These are phyloP conservation scores for Papilio polytes DNA, from an alignment of 1,140 invertebrate species.

Conservation along the genomic window DNA sequence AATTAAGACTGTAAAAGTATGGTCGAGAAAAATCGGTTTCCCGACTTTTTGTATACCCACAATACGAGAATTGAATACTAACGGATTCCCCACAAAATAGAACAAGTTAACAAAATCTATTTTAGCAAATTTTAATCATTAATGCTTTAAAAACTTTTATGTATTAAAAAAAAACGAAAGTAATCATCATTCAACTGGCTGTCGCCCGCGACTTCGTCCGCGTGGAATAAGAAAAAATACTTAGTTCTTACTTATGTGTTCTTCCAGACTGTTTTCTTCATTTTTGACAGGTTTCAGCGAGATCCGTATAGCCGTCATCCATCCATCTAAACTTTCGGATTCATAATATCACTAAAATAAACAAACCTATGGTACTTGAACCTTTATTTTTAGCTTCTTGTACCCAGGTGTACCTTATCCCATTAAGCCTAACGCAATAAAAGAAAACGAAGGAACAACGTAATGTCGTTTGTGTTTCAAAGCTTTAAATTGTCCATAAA, in stretches of 20 bases:
- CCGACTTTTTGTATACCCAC: neutral
- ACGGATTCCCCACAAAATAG: neutral
- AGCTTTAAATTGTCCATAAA: conserved; percentile 24
- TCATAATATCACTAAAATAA: too few relatives aligned
- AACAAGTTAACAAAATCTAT: neutral
- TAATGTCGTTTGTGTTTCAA: conserved; percentile 22
- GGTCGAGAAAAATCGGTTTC: conserved; percentile 3
- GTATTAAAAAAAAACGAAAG: too few relatives aligned
- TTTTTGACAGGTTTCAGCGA: too few relatives aligned
- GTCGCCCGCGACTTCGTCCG: too few relatives aligned
- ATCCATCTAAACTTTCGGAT: too few relatives aligned
- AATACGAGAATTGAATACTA: conserved; percentile 5
- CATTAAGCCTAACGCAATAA: conserved; percentile 13
- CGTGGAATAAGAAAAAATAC: too few relatives aligned
- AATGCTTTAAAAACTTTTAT: too few relatives aligned
- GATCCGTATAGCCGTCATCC: too few relatives aligned
- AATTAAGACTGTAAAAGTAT: conserved; percentile 6
- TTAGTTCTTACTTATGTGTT: too few relatives aligned
- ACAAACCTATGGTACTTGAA: too few relatives aligned
- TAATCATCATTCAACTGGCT: too few relatives aligned
- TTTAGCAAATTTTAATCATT: neutral
- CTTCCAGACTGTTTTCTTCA: too few relatives aligned
- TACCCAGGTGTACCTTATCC: conserved; percentile 2
- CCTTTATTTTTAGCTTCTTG: neutral
- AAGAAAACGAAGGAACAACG: conserved; percentile 15